Evolutionary conservation across 1,140 invertebrate species (phyloP), one percentile per base, ranked within the genome.

Genomic region (Atta texana): DNA sequence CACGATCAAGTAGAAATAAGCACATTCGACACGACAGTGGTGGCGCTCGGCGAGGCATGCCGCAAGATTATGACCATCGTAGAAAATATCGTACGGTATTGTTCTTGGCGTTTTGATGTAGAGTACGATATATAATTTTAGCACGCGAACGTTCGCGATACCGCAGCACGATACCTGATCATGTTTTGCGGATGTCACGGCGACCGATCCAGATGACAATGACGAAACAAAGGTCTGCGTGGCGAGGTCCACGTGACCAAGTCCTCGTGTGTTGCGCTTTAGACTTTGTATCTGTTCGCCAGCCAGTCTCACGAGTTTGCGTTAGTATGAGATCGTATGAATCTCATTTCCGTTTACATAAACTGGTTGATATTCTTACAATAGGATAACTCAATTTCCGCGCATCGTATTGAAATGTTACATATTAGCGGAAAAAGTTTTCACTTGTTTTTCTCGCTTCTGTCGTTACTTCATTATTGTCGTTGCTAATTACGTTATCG

Each of bases 51-150:
- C 16, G 16, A 31, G 21, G 39, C 69, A 61, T 75, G 80, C 24
- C 24, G 69, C 69, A 84, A 84, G 59, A 84, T 63, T 75, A 74
- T 82, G 24, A 49, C 39, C 21, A 63, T 84, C 69, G 69, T 61
- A 21, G 55, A 84, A 59, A 84, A 74, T 74, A 75, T 75, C 39
- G 39, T 14, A 59, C 6, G 24, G 7, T 49, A 7, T 75, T 14
- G 24, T 74, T 74, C 39, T 49, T n/a, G 7, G 6, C 44, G 10
- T 49, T 44, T 68, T 55, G 55, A 82, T 57, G 34, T 57, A 31
- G 21, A 21, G 34, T 75, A n/a, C 39, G 57, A 82, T 49, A 57
- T 18, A 21, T 44, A 44, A 44, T 61, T 74, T 44, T 74, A 21
- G 28, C 80, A 84, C 55, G 55, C 80, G 34, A 82, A 31, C 21